Evolutionary conservation across 1,140 invertebrate genomes (phyloP).

Genomic region (Anadara kagoshimensis): DNA sequence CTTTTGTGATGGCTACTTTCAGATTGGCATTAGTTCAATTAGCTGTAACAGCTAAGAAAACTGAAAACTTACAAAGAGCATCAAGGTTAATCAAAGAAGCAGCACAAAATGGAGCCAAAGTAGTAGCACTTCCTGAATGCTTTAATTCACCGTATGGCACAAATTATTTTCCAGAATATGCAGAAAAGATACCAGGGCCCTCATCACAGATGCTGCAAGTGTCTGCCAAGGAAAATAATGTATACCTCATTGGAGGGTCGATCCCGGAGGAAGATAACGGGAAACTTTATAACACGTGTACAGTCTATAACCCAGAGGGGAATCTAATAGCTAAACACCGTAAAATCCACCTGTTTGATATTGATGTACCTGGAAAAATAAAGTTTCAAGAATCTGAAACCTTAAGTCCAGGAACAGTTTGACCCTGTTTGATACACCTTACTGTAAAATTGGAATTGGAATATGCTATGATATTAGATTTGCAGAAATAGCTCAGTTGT

Average conservation of each 20-base stretch:
- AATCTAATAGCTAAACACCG: constrained; percentile 78
- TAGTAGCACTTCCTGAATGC: constrained; percentile 92
- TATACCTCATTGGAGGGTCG: constrained; percentile 92
- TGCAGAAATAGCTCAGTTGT: constrained; percentile 89
- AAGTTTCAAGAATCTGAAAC: constrained; percentile 94
- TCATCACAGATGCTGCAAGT: constrained; percentile 83
- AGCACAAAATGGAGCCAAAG: constrained; percentile 82
- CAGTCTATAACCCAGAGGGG: constrained; percentile 89
- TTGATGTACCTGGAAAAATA: constrained; percentile 93
- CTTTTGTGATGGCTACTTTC: constrained; percentile 44
- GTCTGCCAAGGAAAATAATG: constrained; percentile 84
- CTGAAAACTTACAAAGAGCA: constrained; percentile 84
- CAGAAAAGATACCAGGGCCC: constrained; percentile 84
- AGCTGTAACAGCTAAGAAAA: constrained; percentile 83
- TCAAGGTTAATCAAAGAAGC: constrained; percentile 83
- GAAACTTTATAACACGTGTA: constrained; percentile 92
- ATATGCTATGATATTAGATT: constrained; percentile 97
- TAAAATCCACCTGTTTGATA: constrained; percentile 94
- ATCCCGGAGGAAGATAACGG: constrained; percentile 85
- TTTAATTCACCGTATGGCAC: constrained; percentile 97
- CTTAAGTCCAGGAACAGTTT: constrained; percentile 85
- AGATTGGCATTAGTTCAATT: constrained; percentile 86
- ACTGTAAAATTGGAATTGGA: constrained; percentile 89
- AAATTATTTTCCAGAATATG: constrained; percentile 89
- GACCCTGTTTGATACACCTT: constrained; percentile 83